Evolutionary conservation across 2,797 vertebrate genomes (phyloP).

Genomic region (Sitta carolinensis): DNA sequence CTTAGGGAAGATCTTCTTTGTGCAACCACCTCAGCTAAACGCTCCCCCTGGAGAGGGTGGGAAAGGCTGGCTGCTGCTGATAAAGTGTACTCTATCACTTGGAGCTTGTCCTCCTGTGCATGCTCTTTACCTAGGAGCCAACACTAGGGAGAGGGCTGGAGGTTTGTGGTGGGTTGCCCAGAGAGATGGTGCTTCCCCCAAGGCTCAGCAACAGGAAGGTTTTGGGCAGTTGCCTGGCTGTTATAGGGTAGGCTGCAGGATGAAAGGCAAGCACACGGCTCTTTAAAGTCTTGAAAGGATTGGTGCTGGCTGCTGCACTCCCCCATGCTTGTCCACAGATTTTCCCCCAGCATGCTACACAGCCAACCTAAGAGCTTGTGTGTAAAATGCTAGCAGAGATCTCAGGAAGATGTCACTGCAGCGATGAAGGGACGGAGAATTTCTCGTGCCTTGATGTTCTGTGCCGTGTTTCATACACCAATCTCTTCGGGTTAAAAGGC

Average conservation of each 20-base stretch:
- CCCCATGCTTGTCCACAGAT: neutral
- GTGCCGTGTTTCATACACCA: neutral
- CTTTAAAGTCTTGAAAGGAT: neutral
- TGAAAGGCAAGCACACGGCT: neutral
- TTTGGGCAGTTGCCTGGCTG: neutral
- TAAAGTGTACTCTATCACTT: neutral
- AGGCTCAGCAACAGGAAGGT: neutral
- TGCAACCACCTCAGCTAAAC: neutral
- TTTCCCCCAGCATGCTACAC: neutral
- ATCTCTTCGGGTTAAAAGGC: neutral
- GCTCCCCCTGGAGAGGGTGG: neutral
- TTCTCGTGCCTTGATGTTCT: neutral
- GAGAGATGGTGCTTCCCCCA: fast-evolving
- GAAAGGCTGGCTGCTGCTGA: neutral
- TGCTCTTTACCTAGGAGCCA: neutral
- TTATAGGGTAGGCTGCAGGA: neutral
- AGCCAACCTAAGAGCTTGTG: neutral
- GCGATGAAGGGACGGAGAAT: neutral
- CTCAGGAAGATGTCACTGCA: neutral
- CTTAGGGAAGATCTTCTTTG: neutral
- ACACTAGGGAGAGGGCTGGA: neutral
- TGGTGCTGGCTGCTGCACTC: neutral
- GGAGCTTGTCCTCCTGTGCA: neutral
- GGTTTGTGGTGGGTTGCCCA: neutral
- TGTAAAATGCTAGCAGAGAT: neutral